Conservation (phyloP, 2,113 vertebrate species). For the Candoia aspera region DNA sequence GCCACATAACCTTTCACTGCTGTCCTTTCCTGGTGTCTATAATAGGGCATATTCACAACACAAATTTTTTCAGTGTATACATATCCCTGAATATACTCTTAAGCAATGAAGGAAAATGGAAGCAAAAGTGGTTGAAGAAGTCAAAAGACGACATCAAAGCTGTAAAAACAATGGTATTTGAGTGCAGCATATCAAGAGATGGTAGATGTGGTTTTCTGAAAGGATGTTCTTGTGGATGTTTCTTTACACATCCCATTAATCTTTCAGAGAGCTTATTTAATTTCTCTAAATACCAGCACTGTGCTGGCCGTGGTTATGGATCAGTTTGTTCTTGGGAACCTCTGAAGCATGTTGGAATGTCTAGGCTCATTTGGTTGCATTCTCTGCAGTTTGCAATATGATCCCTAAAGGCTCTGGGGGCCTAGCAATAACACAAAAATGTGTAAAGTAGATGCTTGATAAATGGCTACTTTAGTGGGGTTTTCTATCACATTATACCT, state of each 20-base stretch:
- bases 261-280: conserved; percentile 51
- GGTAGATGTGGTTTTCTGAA: conserved; percentile 8
- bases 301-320: conserved; percentile 18
- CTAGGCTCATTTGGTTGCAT: conserved; percentile 29
- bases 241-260: conserved; percentile 36
- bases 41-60: background rate
- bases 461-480: background rate
- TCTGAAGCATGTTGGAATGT: conserved; percentile 41
- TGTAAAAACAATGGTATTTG: conserved; percentile 55
- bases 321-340: conserved; percentile 32
- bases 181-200: conserved; percentile 31
- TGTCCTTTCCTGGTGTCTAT: background rate
- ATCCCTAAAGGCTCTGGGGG: conserved; percentile 24
- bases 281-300: conserved; percentile 40
- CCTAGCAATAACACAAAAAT: conserved; percentile 23
- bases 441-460: conserved; percentile 2
- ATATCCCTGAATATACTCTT: background rate
- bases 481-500: background rate
- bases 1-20: background rate
- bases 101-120: background rate
- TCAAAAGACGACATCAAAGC: background rate
- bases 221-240: conserved; percentile 18
- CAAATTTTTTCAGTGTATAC: background rate
- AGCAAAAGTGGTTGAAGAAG: background rate
- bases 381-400: conserved; percentile 28